phyloP scores from a whole-genome alignment of 2,113 vertebrate species.

The Anthoscopus minutus region DNA sequence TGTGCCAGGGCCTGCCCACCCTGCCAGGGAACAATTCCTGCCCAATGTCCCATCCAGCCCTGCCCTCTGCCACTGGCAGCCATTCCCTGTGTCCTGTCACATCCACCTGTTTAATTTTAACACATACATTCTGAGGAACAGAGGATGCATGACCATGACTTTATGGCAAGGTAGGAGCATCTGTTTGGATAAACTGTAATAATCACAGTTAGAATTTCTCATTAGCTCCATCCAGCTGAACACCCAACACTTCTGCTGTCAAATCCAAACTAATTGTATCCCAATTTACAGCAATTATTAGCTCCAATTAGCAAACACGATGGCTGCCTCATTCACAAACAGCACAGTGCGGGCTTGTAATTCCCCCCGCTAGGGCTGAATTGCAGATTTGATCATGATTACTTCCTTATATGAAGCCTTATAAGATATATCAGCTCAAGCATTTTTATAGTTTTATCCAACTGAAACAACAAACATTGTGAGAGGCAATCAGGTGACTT shows the following conservation, averaged over 20 bases:
- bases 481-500: not conserved
- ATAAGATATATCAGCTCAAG: not conserved
- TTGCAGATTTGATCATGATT: not conserved
- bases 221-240: not conserved
- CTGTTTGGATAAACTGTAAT: not conserved
- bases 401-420: not conserved
- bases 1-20: not conserved
- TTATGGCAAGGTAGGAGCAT: not conserved
- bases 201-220: not conserved
- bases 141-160: not conserved
- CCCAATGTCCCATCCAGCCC: fast-evolving
- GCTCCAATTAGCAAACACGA: not conserved
- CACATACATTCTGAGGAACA: not conserved
- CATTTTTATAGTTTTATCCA: not conserved
- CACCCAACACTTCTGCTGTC: not conserved
- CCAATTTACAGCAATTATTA: not conserved
- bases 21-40: not conserved
- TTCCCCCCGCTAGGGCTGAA: not conserved
- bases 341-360: not conserved
- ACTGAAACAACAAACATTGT: not conserved
- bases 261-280: not conserved
- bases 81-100: not conserved
- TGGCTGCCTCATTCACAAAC: not conserved
- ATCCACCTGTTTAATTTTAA: not conserved
- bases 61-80: not conserved